A percentile compares a stretch with the other conserved stretches of the same genome.
phyloP scores from a whole-genome alignment of 1,140 invertebrate species.

The Drosophila leontia region DNA sequence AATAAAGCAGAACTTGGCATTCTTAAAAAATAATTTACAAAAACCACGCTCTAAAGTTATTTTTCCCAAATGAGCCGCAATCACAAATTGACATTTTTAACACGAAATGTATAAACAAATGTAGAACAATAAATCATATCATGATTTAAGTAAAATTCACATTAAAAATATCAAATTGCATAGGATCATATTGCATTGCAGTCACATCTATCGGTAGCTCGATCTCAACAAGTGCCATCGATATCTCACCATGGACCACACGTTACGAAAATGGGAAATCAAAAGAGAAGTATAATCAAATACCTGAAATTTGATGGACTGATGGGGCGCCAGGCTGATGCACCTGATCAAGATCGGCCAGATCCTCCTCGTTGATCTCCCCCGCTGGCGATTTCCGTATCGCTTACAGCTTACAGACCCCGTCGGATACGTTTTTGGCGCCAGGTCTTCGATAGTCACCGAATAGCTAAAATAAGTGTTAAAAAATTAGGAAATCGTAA shows the following conservation, averaged over 20 bases:
- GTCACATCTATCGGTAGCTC: constrained; percentile 26
- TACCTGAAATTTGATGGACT: constrained; percentile 26
- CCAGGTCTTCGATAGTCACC: constrained; percentile 42
- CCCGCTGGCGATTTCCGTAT: constrained; percentile 25
- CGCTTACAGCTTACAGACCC: constrained; percentile 21
- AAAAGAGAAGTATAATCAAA: constrained; percentile 13
- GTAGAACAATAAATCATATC: background rate
- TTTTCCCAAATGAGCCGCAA: background rate
- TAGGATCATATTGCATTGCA: constrained; percentile 7
- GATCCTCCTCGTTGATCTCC: constrained; percentile 11
- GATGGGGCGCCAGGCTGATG: constrained; percentile 36
- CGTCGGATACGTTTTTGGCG: constrained; percentile 48
- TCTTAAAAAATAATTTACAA: too few relatives aligned
- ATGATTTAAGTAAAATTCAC: background rate
- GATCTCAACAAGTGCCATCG: too few relatives aligned
- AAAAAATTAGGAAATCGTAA: constrained; percentile 80
- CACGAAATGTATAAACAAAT: background rate
- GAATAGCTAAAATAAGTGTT: constrained; percentile 63
- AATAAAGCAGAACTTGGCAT: too few relatives aligned
- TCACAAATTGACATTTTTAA: background rate
- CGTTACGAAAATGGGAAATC: background rate
- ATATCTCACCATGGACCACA: constrained; percentile 27
- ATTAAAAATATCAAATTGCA: constrained; percentile 8
- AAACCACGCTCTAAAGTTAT: too few relatives aligned
- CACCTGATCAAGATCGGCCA: constrained; percentile 37